Base-by-base conservation (phyloP, 2,113 vertebrate genomes). In the Connochaetes taurinus region DNA sequence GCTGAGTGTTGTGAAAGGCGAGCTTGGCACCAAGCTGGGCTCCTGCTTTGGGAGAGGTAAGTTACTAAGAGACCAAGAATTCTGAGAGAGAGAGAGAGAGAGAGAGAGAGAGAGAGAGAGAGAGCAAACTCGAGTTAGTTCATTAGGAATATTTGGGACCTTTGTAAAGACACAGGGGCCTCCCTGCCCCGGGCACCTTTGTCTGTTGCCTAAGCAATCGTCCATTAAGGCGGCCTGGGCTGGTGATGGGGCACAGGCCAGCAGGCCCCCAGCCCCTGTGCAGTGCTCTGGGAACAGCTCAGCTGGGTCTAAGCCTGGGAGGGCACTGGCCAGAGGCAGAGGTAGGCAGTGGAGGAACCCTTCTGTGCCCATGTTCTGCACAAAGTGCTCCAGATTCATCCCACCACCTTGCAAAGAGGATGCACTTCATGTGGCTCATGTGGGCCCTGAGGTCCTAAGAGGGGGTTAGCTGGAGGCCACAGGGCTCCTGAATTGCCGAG, bases 21-120 rank as follows among this genome's bases (percentile, higher is more conserved):
- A 94, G 74, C 50, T 96, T 98, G 87, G 92, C 97, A 97, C 23
- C 2, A n/a, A 97, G 64, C 87, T 97, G 84, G 90, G 81, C 74
- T 94, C 87, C 86, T 96, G 96, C 74, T 76, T 83, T 96, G 90
- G 85, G 91, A 97, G 94, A 97, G 33, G 53, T 87, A 67, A 92
- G 95, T 98, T 97, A 98, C 97, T 98, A 97, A 97, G 97, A 97
- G 83, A 97, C 84, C 76, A 93, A 97, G 84, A 97, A 96, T 96
- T 96, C 87, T 62, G 95, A 93, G 82, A 88, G 21, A 91, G 27
- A 94, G 91, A 94, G 91, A 25, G 62, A 91, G 19, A 40, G 43
- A 43, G 43, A 43, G 45, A 45, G 8, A 45, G 45, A 45, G 94
- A 93, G 81, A 88, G 21, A 94, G 27, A 94, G 91, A 94, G 91